Base-by-base conservation (phyloP, 2,113 vertebrate species). In the Zapus hudsonius region DNA sequence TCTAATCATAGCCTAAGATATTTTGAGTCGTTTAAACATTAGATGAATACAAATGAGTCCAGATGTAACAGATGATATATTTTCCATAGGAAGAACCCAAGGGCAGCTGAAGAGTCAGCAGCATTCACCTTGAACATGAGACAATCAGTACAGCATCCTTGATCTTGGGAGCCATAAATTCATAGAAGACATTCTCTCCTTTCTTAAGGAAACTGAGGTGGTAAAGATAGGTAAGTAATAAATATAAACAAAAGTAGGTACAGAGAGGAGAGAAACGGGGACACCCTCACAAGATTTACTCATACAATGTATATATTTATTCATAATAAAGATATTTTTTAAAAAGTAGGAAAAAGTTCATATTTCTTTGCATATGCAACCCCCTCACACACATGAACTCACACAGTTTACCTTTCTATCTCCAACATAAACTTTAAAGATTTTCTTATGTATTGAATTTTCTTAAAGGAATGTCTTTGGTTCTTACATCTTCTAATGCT, bases 11-110 rank as follows among this genome's bases (percentile, higher is more conserved):
- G 19, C 5, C 38, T 42, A 38, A 69, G n/a, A 92, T 38, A 29
- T 85, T 95, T 80, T 90, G 22, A 76, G 82, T 69, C 69, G 4
- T 40, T 83, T 73, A 87, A 67, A 94, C 86, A 74, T 16, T 86
- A 69, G 73, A 78, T 38, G n/a, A 76, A 40, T n/a, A 70, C n/a
- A 87, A 42, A 81, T 76, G 7, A 70, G 29, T 88, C 63, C 23
- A 85, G 31, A 81, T 76, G 79, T 76, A 66, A 61, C 44, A 75
- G 5, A 22, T 31, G 72, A 36, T 42, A 22, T 80, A 5, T 93
- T 75, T 94, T 87, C 40, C 19, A 61, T 2, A 22, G 25, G 27
- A 74, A 83, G 72, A 92, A 93, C 74, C 92, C 38, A 88, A 87
- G 36, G 7, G 2, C n/a, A 76, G 72, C 74, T n/a, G 55, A 83